A percentile compares a stretch with the other conserved stretches of the same genome.
These are phyloP conservation scores for Myotis pilosus DNA, from an alignment of 2,797 vertebrate species.

Conservation along the genomic window DNA sequence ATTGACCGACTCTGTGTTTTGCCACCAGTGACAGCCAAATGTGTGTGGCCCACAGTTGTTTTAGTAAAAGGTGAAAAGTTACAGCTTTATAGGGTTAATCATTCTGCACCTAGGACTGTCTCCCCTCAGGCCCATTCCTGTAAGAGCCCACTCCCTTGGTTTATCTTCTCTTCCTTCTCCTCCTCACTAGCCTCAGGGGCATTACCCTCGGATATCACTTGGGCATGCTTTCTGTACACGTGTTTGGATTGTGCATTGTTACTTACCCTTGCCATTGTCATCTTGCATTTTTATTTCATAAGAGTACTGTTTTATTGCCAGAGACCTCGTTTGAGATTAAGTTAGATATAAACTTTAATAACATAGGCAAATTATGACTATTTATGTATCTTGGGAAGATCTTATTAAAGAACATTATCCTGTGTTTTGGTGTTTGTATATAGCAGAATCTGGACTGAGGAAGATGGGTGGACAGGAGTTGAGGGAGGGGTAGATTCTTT, in stretches of 20 bases:
- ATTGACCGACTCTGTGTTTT: neutral
- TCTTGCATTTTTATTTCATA: conserved; percentile 33
- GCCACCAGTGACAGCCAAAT: neutral
- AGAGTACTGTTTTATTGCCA: neutral
- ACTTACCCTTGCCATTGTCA: neutral
- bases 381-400: neutral
- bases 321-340: conserved; percentile 16
- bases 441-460: neutral
- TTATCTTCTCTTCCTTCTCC: neutral
- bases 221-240: neutral
- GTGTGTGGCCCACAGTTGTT: neutral
- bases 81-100: neutral
- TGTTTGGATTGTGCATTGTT: neutral
- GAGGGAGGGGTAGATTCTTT: neutral
- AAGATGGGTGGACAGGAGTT: neutral
- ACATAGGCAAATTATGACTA: neutral
- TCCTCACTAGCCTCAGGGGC: neutral
- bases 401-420: neutral
- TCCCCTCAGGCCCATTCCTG: neutral
- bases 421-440: neutral
- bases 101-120: neutral
- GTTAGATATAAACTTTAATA: neutral
- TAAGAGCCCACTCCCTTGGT: neutral
- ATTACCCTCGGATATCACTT: neutral
- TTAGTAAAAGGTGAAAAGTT: neutral